Evolutionary conservation across 2,113 vertebrate genomes (phyloP), one percentile per base, ranked within the genome.

Genomic region (Tursiops truncatus): DNA sequence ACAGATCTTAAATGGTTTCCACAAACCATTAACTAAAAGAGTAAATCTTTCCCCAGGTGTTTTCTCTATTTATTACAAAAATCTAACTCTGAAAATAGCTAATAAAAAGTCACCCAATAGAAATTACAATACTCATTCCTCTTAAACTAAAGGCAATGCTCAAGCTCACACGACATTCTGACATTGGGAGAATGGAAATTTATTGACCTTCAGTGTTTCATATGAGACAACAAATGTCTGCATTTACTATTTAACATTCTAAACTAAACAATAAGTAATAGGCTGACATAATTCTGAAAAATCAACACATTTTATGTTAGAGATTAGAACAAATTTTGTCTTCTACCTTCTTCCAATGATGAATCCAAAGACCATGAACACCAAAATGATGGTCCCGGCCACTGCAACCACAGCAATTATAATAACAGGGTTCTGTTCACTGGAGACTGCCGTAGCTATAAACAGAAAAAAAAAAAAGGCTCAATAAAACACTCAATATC

Each of bases 341-440:
- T 98, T 98, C 41, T 99, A 99, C 99, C 99, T 99, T 99, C 99
- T 99, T 98, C 99, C 99, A 9, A 99, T 99, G 99, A 99, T 99
- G 99, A 99, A 99, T 98, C 99, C 99, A 94, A 99, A 99, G 95
- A 99, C 99, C 99, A 99, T 99, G 98, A 99, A 99, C 82, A 99
- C 99, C 98, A 99, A 98, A 98, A 99, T 99, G 98, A 99, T 99
- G 98, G 99, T 99, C 97, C 99, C 99, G 82, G 99, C 99, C 94
- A 99, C 99, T 25, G 99, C 99, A 94, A 99, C 99, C 98, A 99
- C 99, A 21, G 99, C 99, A 74, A 99, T 99, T 97, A 99, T 99
- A 98, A 99, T 99, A 95, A 99, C 99, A 68, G 99, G 99, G 97
- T 99, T 99, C 99, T 99, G 99, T 97, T 99, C 99, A 94, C 99